Evolutionary conservation across 2,888 invertebrate species (phyloP).

Genomic region (Glyphotaelius pellucidus): DNA sequence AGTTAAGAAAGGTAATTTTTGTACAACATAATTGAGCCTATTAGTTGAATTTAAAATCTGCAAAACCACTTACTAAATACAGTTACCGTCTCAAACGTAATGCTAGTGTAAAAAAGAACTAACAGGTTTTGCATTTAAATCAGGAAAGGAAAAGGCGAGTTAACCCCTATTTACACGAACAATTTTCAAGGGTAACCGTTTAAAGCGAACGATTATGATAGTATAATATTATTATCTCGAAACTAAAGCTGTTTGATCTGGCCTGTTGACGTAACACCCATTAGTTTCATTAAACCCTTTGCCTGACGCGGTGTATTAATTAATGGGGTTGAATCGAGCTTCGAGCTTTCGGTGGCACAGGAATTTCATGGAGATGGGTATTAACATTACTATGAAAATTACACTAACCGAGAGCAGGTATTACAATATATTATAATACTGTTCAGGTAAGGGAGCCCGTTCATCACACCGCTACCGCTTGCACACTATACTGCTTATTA

Average conservation of each 20-base stretch:
- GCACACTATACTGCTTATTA: background rate
- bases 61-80: background rate
- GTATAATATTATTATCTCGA: slow-evolving; percentile 26
- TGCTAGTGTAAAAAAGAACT: background rate
- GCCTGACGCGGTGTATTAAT: slow-evolving; percentile 33
- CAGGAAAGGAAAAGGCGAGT: background rate
- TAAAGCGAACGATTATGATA: background rate
- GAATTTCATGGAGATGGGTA: slow-evolving; percentile 2
- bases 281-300: slow-evolving; percentile 43
- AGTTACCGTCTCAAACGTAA: background rate
- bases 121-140: background rate
- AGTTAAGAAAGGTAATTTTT: background rate
- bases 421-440: background rate
- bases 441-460: background rate
- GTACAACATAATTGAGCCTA: background rate
- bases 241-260: slow-evolving; percentile 37
- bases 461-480: background rate
- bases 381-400: background rate
- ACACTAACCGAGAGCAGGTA: background rate
- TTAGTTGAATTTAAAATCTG: background rate
- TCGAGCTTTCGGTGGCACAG: background rate
- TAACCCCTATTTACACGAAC: background rate
- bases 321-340: slow-evolving; percentile 33
- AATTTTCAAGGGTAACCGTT: background rate
- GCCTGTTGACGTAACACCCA: slow-evolving; percentile 29